Base-by-base conservation (phyloP, 1,140 invertebrate species). In the Drosophila punjabiensis region DNA sequence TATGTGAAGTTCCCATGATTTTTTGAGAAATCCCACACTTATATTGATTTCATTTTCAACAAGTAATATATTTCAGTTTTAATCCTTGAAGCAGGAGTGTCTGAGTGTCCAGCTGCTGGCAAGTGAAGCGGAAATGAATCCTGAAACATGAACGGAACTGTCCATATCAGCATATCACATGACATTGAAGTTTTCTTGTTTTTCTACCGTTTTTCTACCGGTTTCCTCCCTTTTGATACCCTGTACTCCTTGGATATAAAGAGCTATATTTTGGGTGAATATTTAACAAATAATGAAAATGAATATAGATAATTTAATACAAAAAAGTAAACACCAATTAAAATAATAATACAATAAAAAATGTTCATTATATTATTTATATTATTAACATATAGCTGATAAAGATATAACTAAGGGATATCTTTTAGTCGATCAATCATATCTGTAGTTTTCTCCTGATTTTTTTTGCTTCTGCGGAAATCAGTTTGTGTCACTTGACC, bases 71-170 rank as follows among this genome's bases (percentile, higher is more conserved):
- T 16, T 3, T 3, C n/a, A 41, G 8, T 16, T n/a, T 4, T n/a
- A 41, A 41, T 18, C n/a, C 41, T 18, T 39, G 16, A 7, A 39
- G 37, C 14, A 39, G 20, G 3, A 5, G 5, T n/a, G 10, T 61
- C 33, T 18, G 30, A 66, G 41, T 71, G 59, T 47, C 53, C 50
- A 64, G 43, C 53, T 75, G 53, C 59, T 79, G 48, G 48, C 67
- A 69, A 79, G 61, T 77, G 63, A 69, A 82, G 68, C 70, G 79
- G 76, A 86, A 73, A 67, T 79, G 59, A 86, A 75, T 79, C 35
- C 39, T 33, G 66, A 41, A 37, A 66, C 65, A 52, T 53, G 43
- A 64, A 65, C 63, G 33, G 74, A 77, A 43, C 35, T 56, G 48
- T 56, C 58, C 35, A 75, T 43, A 59, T 68, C 64, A 60, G 47